Conservation (phyloP, 92 coral and sea anemone species). For the Plumapathes pennacea region DNA sequence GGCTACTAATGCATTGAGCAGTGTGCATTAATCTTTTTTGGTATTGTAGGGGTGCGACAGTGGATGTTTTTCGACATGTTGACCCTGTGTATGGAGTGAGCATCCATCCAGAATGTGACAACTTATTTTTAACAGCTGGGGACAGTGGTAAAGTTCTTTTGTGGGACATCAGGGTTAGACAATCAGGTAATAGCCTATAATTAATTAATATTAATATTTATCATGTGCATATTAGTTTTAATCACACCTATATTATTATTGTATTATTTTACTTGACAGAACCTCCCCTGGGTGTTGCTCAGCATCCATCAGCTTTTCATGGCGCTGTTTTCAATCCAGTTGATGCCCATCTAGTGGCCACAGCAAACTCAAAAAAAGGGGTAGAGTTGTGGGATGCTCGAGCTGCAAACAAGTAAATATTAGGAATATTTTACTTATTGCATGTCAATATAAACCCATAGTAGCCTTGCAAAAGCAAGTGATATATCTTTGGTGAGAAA, state of each 20-base stretch:
- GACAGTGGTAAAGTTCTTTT: conserved; percentile 80
- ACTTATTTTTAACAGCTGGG: conserved; percentile 82
- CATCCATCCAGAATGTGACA: conserved; percentile 85
- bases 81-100: conserved; percentile 87
- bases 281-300: conserved; percentile 81
- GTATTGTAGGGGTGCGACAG: conserved; percentile 65
- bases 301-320: conserved; percentile 71
- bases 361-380: conserved; percentile 88
- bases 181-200: conserved; percentile 35
- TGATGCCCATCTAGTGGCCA: conserved; percentile 74
- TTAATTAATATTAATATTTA: not conserved
- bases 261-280: no score
- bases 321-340: conserved; percentile 95
- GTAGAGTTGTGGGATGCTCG: conserved; percentile 90
- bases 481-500: not conserved
- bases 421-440: no score
- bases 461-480: not conserved
- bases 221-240: not conserved
- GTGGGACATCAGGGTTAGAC: conserved; percentile 72
- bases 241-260: no score
- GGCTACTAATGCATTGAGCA: no score
- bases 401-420: conserved; percentile 61
- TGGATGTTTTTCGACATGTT: conserved; percentile 65
- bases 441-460: not conserved
- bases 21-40: not conserved